Evolutionary conservation across 2,113 vertebrate species (phyloP).

Genomic region (Sula dactylatra): DNA sequence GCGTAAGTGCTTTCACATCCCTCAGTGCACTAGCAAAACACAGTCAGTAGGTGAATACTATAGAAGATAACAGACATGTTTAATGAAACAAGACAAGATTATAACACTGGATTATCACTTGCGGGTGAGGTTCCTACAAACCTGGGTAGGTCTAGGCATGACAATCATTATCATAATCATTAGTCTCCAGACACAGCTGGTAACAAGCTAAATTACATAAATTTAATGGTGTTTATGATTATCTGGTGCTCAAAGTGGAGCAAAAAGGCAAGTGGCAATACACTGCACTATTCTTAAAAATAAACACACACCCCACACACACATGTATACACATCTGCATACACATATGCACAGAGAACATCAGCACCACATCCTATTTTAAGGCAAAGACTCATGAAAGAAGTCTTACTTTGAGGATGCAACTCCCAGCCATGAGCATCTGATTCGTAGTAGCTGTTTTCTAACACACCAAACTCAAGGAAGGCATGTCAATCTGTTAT

Average conservation of each 20-base stretch:
- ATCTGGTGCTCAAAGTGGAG: not conserved
- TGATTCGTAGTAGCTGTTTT: accelerated
- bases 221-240: not conserved
- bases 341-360: not conserved
- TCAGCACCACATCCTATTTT: not conserved
- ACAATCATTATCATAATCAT: not conserved
- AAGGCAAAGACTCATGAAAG: not conserved
- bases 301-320: not conserved
- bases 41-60: not conserved
- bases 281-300: not conserved
- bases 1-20: not conserved
- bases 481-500: not conserved
- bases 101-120: no score
- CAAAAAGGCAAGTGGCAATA: not conserved
- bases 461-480: not conserved
- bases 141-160: not conserved
- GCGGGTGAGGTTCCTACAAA: not conserved
- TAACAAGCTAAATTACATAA: not conserved
- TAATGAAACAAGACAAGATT: not conserved
- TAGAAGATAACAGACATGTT: not conserved
- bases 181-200: not conserved
- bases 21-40: not conserved
- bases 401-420: not conserved
- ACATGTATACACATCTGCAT: not conserved
- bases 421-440: not conserved